These are phyloP conservation scores for Athalia cordata DNA, from an alignment of 2,888 invertebrate species.

Conservation along the genomic window DNA sequence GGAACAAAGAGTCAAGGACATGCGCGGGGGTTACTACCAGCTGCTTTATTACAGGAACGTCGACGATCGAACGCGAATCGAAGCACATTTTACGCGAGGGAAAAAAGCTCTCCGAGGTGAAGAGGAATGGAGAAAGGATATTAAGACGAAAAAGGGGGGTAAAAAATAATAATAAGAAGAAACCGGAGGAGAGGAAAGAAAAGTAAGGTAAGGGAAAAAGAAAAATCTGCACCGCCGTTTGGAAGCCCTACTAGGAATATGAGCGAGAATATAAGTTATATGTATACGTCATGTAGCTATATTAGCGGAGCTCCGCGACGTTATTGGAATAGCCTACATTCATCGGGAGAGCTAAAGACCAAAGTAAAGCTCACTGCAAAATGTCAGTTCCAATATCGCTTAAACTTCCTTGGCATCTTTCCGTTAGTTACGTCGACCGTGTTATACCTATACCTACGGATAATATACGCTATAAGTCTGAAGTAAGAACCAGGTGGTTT, in stretches of 20 bases:
- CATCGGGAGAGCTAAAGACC: slow-evolving; percentile 41
- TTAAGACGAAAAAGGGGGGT: not conserved
- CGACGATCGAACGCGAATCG: not conserved
- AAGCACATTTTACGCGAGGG: not conserved
- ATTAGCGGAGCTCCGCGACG: slow-evolving; percentile 56
- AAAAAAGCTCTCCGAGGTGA: not conserved
- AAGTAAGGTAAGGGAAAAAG: not conserved
- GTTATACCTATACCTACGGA: not conserved
- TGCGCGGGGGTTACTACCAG: not conserved
- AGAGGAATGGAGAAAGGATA: not conserved
- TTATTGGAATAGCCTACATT: slow-evolving; percentile 69
- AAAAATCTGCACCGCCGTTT: slow-evolving; percentile 56
- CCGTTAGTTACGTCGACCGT: not conserved
- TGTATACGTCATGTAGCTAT: too few relatives aligned
- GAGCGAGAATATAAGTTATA: not conserved
- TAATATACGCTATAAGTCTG: not conserved
- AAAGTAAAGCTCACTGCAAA: slow-evolving; percentile 30
- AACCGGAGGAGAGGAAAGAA: not conserved
- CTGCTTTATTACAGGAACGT: too few relatives aligned
- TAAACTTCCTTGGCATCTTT: slow-evolving; percentile 27
- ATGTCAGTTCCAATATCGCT: slow-evolving; percentile 34
- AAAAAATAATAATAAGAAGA: not conserved
- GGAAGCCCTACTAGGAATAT: slow-evolving; percentile 61
- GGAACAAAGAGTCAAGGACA: slow-evolving; percentile 19
- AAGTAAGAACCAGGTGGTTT: not conserved